These are phyloP conservation scores for Syrphus vitripennis DNA, from an alignment of 2,888 invertebrate species.

Conservation along the genomic window DNA sequence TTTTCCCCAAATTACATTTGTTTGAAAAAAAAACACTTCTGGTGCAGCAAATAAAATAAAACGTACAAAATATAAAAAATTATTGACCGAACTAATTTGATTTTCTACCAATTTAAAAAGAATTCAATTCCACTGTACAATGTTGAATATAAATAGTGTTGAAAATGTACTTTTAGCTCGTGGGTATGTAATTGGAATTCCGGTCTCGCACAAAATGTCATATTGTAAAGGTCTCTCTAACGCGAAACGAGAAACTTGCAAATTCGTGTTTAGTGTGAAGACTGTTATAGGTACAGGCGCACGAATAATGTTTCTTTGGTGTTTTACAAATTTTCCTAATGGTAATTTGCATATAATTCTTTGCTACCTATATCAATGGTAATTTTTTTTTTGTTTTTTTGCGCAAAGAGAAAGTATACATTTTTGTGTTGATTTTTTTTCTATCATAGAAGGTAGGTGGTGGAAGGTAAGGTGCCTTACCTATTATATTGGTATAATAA, in stretches of 20 bases:
- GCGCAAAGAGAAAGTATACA: constrained; percentile 15
- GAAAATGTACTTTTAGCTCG: constrained; percentile 53
- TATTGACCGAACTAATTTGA: too few species aligned
- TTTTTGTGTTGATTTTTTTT: neutral
- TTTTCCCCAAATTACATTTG: too few species aligned
- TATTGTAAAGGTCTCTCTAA: constrained; percentile 57
- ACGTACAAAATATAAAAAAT: too few species aligned
- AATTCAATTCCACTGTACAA: neutral
- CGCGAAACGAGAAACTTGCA: constrained; percentile 49
- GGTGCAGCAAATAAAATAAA: neutral
- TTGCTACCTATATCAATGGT: neutral
- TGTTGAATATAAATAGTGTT: constrained; percentile 34
- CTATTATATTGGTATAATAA: neutral
- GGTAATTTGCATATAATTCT: constrained; percentile 60
- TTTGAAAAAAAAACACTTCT: too few species aligned
- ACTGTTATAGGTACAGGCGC: neutral
- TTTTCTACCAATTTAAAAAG: neutral
- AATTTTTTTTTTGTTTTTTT: neutral
- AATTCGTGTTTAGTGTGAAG: constrained; percentile 36
- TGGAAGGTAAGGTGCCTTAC: too few species aligned
- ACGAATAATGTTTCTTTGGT: constrained; percentile 46
- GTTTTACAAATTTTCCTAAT: constrained; percentile 27
- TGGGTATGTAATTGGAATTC: constrained; percentile 64
- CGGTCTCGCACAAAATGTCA: constrained; percentile 62
- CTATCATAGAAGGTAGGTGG: too few species aligned